phyloP scores from a whole-genome alignment of 2,797 vertebrate species.

The Chiroxiphia lanceolata region DNA sequence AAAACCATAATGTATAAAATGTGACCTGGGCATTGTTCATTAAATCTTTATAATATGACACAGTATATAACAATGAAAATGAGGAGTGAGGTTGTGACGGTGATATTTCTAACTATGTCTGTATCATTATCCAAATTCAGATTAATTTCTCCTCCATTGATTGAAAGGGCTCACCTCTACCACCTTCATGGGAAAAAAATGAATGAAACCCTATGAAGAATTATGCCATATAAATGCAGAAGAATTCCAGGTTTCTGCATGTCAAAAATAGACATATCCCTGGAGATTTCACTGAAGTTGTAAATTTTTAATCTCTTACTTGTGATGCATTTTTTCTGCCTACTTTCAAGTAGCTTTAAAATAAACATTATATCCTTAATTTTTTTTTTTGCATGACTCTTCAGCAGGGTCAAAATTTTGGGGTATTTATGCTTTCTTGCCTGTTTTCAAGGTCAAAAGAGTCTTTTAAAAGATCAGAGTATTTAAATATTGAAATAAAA shows the following conservation, averaged over 20 bases:
- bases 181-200: neutral
- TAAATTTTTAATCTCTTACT: neutral
- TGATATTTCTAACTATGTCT: neutral
- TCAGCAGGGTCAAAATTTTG: neutral
- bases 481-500: neutral
- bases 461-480: neutral
- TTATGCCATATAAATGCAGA: neutral
- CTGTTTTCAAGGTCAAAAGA: neutral
- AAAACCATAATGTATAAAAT: neutral
- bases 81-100: accelerated
- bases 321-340: neutral
- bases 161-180: neutral
- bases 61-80: neutral
- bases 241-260: neutral
- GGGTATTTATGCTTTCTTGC: neutral
- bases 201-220: neutral
- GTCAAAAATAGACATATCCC: neutral
- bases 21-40: neutral
- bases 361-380: neutral
- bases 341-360: neutral
- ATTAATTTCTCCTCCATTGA: neutral
- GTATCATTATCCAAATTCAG: neutral
- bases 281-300: neutral
- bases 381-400: neutral
- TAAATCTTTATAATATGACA: neutral